Conservation (phyloP, 2,888 invertebrate genomes). For the Nemotelus pantherinus region DNA sequence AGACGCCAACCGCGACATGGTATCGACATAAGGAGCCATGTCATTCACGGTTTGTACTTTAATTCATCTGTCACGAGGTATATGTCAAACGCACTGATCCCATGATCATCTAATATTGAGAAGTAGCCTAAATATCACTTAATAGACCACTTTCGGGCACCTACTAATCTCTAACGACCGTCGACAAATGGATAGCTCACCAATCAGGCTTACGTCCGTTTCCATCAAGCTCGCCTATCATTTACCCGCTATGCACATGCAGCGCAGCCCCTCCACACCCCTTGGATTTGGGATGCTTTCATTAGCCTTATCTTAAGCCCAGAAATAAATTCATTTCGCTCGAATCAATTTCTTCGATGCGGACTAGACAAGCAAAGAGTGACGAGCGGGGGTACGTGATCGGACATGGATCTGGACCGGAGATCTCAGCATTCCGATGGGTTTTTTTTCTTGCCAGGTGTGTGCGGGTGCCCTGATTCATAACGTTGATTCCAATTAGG, state of each 20-base stretch:
- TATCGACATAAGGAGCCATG: slow-evolving; percentile 44
- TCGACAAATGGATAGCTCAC: slow-evolving; percentile 37
- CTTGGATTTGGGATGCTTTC: slow-evolving; percentile 17
- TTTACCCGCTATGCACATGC: not conserved
- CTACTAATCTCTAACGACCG: slow-evolving; percentile 33
- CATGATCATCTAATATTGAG: slow-evolving; percentile 33
- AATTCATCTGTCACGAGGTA: slow-evolving; percentile 45
- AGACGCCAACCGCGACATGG: slow-evolving; percentile 34
- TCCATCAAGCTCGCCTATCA: slow-evolving; percentile 25
- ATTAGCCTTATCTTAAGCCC: slow-evolving; percentile 36
- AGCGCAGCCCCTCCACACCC: not conserved
- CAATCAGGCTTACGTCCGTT: slow-evolving; percentile 30
- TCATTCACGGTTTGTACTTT: slow-evolving; percentile 49
- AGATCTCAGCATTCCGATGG: slow-evolving; percentile 2
- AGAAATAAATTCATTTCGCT: slow-evolving; percentile 32
- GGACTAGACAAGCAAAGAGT: slow-evolving; percentile 19
- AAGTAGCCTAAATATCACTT: slow-evolving; percentile 42
- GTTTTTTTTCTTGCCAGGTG: slow-evolving; percentile 1
- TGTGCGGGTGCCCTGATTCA: slow-evolving; percentile 20
- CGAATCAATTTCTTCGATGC: slow-evolving; percentile 2
- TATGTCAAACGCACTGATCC: slow-evolving; percentile 21
- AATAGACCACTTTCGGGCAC: slow-evolving; percentile 40
- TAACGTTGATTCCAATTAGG: not conserved
- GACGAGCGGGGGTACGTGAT: not conserved
- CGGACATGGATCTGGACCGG: not conserved